Percentiles rank a stretch among this genome's conserved stretches.
These are phyloP conservation scores for Anthonomus grandis DNA, from an alignment of 1,140 invertebrate genomes.

Conservation along the genomic window DNA sequence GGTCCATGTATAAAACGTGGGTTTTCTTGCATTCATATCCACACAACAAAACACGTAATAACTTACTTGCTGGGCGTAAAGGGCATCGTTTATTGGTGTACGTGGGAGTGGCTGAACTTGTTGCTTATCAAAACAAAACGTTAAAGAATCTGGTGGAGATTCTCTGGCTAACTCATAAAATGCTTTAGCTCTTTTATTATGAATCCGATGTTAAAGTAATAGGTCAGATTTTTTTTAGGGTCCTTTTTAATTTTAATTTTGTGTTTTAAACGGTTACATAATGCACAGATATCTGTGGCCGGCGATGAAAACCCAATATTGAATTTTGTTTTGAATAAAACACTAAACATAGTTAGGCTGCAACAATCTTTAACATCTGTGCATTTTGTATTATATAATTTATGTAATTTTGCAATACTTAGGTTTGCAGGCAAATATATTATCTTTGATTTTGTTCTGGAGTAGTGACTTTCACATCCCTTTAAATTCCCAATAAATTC, in stretches of 20 bases:
- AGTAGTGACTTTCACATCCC: not conserved
- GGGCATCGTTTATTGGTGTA: too few species aligned
- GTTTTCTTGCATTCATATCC: too few species aligned
- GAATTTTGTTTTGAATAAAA: not conserved
- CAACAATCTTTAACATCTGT: too few species aligned
- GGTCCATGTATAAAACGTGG: too few species aligned
- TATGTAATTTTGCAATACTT: too few species aligned
- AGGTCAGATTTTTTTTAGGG: not conserved
- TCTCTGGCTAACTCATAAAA: not conserved
- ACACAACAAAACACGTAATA: too few species aligned
- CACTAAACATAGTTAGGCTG: not conserved
- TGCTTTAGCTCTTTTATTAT: not conserved
- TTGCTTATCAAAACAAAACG: not conserved
- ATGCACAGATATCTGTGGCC: not conserved
- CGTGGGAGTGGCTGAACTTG: not conserved
- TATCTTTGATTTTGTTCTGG: too few species aligned
- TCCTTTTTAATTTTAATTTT: not conserved
- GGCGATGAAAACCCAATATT: not conserved
- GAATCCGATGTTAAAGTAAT: not conserved
- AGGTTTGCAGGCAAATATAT: too few species aligned
- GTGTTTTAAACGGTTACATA: not conserved
- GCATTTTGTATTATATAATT: too few species aligned
- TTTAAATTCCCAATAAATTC: too few species aligned
- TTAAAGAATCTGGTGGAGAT: not conserved
- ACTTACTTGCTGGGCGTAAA: not conserved